These are phyloP conservation scores for Datnioides undecimradiatus DNA, from an alignment of 2,113 vertebrate species.

Conservation along the genomic window DNA sequence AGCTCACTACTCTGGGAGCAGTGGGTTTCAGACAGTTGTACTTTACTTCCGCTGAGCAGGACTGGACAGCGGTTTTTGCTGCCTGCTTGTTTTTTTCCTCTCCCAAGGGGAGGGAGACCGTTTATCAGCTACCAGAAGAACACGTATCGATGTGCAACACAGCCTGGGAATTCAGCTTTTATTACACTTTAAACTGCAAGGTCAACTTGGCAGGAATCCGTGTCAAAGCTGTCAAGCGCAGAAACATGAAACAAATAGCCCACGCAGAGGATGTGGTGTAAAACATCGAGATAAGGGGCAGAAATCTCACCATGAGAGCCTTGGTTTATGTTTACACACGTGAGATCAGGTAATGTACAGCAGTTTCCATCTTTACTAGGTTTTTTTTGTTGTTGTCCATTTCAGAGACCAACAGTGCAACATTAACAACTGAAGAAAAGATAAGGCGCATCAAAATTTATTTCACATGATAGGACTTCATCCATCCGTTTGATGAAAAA, in stretches of 20 bases:
- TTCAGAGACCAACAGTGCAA: conserved; percentile 9
- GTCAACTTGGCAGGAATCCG: conserved; percentile 73
- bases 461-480: background rate
- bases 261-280: conserved; percentile 43
- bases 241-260: conserved; percentile 75
- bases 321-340: conserved; percentile 55
- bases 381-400: conserved; percentile 15
- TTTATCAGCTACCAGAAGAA: conserved; percentile 74
- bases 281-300: conserved; percentile 63
- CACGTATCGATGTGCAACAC: conserved; percentile 71
- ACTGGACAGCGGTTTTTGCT: conserved; percentile 57
- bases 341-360: conserved; percentile 25
- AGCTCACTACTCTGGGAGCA: conserved; percentile 49
- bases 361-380: background rate
- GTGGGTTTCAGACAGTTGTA: conserved; percentile 58
- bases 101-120: conserved; percentile 51
- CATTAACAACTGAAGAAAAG: conserved; percentile 11
- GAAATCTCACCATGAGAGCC: conserved; percentile 18
- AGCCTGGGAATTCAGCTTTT: conserved; percentile 72
- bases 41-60: conserved; percentile 65
- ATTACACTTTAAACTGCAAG: conserved; percentile 79
- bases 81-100: conserved; percentile 52
- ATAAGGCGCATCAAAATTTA: conserved; percentile 16
- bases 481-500: conserved; percentile 14
- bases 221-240: conserved; percentile 74